Evolutionary conservation across 2,113 vertebrate species (phyloP), one percentile per base, ranked within the genome.

Genomic region (Trogon surrucura): DNA sequence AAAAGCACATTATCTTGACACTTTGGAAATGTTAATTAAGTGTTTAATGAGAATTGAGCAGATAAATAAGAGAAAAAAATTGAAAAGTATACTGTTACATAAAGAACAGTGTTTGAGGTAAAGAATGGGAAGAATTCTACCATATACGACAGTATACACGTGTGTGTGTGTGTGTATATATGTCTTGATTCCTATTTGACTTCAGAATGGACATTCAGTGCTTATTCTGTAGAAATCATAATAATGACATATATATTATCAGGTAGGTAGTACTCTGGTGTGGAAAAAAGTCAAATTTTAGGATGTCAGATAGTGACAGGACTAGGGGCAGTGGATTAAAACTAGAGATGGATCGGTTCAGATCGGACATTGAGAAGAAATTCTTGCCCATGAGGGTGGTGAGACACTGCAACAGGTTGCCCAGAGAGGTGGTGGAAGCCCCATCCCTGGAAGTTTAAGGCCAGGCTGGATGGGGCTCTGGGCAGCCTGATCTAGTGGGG

Each of bases 131-230:
- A 36, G 69, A 1, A 1, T 36, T 78, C 38, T 86, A 29, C 23
- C 9, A 3, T 21, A 6, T 48, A 5, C 57, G 5, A 47, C 45
- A 53, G 16, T 25, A 23, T 32, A 56, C 2, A 32, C 38, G 22
- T 32, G 29, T n/a, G 3, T 44, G 4, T 36, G 13, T 15, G 2
- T 56, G 3, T 38, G 1, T 50, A 0, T 18, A 5, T 38, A 21
- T 64, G 4, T 56, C 66, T 48, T 34, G n/a, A 12, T 64, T 91
- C 23, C 84, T 78, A 80, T 73, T 89, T 67, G 47, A 65, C 15
- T 92, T 95, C 27, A 72, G 77, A 77, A 66, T 32, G 15, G 53
- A 23, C 8, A 66, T 45, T 18, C 23, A 60, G 9, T 45, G 13
- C 44, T 73, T 73, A 62, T 20, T 61, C 14, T 36, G 23, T 75